phyloP scores from a whole-genome alignment of 2,113 vertebrate genomes.

The Blennius ocellaris region DNA sequence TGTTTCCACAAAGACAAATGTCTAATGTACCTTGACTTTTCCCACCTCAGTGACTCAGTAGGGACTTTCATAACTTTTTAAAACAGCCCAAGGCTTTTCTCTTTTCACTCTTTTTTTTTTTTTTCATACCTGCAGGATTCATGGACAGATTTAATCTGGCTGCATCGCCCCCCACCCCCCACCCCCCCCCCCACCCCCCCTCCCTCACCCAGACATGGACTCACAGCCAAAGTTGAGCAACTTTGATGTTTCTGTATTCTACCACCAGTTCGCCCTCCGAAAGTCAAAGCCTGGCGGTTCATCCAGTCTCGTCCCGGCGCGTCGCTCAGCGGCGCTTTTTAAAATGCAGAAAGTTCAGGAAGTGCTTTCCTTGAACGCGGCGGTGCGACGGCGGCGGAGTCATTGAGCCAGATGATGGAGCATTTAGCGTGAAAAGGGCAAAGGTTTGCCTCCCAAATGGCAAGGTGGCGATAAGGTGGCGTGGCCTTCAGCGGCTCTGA shows the following conservation, averaged over 20 bases:
- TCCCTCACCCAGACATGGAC: slow-evolving; percentile 9
- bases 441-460: slow-evolving; percentile 72
- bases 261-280: slow-evolving; percentile 40
- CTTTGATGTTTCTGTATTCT: slow-evolving; percentile 57
- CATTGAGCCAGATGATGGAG: slow-evolving; percentile 56
- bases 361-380: slow-evolving; percentile 28
- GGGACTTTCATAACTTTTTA: slow-evolving; percentile 60
- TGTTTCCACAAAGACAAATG: slow-evolving; percentile 54
- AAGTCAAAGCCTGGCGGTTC: slow-evolving; percentile 44
- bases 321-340: slow-evolving; percentile 47
- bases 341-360: slow-evolving; percentile 45
- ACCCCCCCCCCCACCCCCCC: too few relatives aligned
- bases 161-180: too few relatives aligned
- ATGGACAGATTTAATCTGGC: slow-evolving; percentile 41
- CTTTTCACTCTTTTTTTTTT: slow-evolving; percentile 37
- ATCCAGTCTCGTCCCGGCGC: slow-evolving; percentile 36
- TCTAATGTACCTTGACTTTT: slow-evolving; percentile 65
- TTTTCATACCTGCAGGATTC: slow-evolving; percentile 49
- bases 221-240: slow-evolving; percentile 33
- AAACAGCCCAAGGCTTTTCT: slow-evolving; percentile 60
- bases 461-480: slow-evolving; percentile 65
- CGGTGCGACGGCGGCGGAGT: not conserved
- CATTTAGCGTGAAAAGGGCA: slow-evolving; percentile 76
- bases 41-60: slow-evolving; percentile 59
- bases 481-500: slow-evolving; percentile 59